Percentiles rank a stretch among this genome's conserved stretches.
phyloP scores from a whole-genome alignment of 2,888 invertebrate genomes.

The Hydrotaea cyrtoneurina region DNA sequence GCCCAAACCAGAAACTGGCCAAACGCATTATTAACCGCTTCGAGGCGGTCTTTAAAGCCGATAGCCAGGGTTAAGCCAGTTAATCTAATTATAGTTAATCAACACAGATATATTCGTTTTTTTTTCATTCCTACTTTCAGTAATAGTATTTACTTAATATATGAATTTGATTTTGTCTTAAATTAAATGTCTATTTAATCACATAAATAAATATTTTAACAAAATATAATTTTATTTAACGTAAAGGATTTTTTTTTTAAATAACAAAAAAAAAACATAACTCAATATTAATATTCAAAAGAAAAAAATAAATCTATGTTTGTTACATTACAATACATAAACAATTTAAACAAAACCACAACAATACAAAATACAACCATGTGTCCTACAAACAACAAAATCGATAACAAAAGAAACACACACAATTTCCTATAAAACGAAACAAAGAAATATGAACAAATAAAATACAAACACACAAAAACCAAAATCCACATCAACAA shows the following conservation, averaged over 20 bases:
- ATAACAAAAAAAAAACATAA: background rate
- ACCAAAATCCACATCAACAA: constrained; percentile 28
- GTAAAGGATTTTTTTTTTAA: background rate
- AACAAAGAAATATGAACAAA: constrained; percentile 35
- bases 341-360: constrained; percentile 15
- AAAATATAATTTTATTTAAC: background rate
- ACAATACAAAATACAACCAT: constrained; percentile 43
- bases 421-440: constrained; percentile 60
- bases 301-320: background rate
- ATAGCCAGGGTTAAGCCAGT: background rate
- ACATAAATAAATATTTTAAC: background rate
- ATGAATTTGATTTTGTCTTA: background rate
- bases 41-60: too few species aligned
- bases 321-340: constrained; percentile 18
- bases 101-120: background rate
- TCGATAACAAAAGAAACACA: constrained; percentile 44
- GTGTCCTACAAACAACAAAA: constrained; percentile 24
- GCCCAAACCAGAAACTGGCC: background rate
- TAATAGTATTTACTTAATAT: background rate
- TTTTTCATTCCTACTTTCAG: too few species aligned
- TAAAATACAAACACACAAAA: constrained; percentile 45
- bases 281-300: background rate
- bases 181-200: constrained; percentile 17
- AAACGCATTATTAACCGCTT: background rate
- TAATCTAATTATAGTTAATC: background rate